Base-by-base conservation (phyloP, 1,140 invertebrate species). In the Samia ricini region DNA sequence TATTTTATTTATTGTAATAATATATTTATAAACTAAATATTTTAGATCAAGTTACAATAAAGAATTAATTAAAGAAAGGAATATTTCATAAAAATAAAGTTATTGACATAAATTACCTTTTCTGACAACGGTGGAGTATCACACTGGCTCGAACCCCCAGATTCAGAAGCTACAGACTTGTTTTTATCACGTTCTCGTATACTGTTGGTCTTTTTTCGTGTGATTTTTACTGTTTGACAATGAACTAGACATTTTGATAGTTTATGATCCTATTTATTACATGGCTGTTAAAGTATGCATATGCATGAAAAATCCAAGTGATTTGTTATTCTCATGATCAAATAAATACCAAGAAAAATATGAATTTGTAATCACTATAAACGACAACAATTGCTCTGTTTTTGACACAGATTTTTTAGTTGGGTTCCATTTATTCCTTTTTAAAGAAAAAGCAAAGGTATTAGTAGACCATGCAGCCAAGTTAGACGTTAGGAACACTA, bases 71-170 rank as follows among this genome's bases (percentile, higher is more conserved):
- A n/a, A n/a, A n/a, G n/a, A n/a, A n/a, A n/a, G n/a, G n/a, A n/a
- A n/a, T n/a, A n/a, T n/a, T n/a, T n/a, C n/a, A n/a, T n/a, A n/a
- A n/a, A n/a, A n/a, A n/a, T n/a, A n/a, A n/a, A n/a, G n/a, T n/a
- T n/a, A n/a, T n/a, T n/a, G n/a, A n/a, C 10, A n/a, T 56, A 29
- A 29, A 21, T 76, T 83, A 88, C 89, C 86, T 89, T 91, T 68
- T 90, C 89, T 57, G 65, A 78, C n/a, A 88, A 70, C n/a, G 86
- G 86, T n/a, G 87, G 86, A 18, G 86, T 90, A 71, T 89, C 88
- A 69, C 88, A 88, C 61, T 90, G 84, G 69, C 88, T 91, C 22
- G 88, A 88, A 52, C 85, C 87, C 55, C 86, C 88, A 56, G 88
- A 88, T 73, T 91, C 89, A 4, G 87, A 89, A 18, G 84, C 79